Evolutionary conservation across 53 echinoderm and acorn worm species (phyloP).

Genomic region (Paracentrotus lividus): DNA sequence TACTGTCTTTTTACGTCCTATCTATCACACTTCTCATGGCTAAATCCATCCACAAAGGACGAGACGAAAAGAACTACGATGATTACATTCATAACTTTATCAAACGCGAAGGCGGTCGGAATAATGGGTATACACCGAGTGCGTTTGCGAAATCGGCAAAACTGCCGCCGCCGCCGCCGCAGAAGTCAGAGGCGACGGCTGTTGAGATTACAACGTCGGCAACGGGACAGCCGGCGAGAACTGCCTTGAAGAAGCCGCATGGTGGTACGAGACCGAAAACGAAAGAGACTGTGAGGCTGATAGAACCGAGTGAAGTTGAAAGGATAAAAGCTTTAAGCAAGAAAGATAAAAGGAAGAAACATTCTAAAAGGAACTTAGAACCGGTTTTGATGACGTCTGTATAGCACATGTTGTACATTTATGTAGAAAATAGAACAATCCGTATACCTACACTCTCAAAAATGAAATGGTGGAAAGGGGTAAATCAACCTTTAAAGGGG

Average conservation of each 20-base stretch:
- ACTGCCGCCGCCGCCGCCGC: neutral
- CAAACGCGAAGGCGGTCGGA: neutral
- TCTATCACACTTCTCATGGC: constrained; percentile 73
- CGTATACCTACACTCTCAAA: too few species aligned
- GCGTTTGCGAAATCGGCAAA: neutral
- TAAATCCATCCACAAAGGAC: constrained; percentile 70
- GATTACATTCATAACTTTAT: constrained; percentile 58
- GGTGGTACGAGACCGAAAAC: constrained; percentile 51
- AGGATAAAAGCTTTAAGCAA: constrained; percentile 18
- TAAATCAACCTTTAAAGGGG: too few species aligned
- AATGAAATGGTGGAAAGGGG: too few species aligned
- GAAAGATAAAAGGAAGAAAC: constrained; percentile 45
- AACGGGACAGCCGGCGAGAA: constrained; percentile 47
- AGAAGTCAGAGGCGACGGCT: neutral
- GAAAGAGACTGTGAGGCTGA: constrained; percentile 52
- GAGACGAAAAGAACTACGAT: constrained; percentile 58
- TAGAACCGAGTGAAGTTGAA: constrained; percentile 46
- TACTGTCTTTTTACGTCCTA: constrained; percentile 76
- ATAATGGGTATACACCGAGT: constrained; percentile 1
- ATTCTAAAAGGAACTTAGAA: constrained; percentile 25
- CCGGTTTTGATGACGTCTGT: constrained; percentile 61
- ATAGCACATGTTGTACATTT: neutral
- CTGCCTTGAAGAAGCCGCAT: constrained; percentile 51
- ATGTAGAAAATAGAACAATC: neutral
- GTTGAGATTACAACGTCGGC: neutral